Base-by-base conservation (phyloP, 1,140 invertebrate species). In the Helicoverpa zea region DNA sequence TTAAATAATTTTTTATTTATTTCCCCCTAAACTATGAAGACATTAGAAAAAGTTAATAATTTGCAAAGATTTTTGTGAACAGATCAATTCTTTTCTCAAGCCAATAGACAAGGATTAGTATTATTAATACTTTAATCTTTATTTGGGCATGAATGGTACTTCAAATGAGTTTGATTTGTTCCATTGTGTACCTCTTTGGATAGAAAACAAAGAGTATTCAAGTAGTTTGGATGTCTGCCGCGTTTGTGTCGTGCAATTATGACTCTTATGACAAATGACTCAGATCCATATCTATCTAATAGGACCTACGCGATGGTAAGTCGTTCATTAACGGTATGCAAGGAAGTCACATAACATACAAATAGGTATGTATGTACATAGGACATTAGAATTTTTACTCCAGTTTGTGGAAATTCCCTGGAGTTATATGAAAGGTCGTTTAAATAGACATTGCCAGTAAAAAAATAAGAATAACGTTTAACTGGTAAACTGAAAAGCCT, bases 171-270 rank as follows among this genome's bases (percentile, higher is more conserved):
- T 43, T 78, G 61, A 63, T 56, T 54, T 16, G 23, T 18, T 52
- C 75, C 43, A 78, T 78, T 66, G 75, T 78, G 59, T 54, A 49
- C 58, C 1, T 61, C 9, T 61, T n/a, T 61, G 73, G 73, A 2
- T 5, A 14, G 13, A 75, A 43, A 13, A 75, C 73, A 49, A 61
- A 75, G 35, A 12, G 23, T 18, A 16, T 54, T 29, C 12, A 72
- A 52, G 49, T 52, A 52, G 3, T 61, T 61, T 14, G 73, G 29
- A 75, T 49, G 58, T 18, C n/a, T 56, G 1, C 70, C 70, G 70
- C 58, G 49, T 66, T 30, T 61, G 0, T 66, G 54, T 64, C 59
- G 61, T 77, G 75, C 58, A 64, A 23, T 77, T 77, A 77, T 77
- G 49, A 61, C 3, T 49, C 23, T 77, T 77, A 77, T 77, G 61